A percentile compares a stretch with the other conserved stretches of the same genome.
Evolutionary conservation across 2,113 vertebrate genomes (phyloP).

Genomic region (Phylloscopus trochiloides): DNA sequence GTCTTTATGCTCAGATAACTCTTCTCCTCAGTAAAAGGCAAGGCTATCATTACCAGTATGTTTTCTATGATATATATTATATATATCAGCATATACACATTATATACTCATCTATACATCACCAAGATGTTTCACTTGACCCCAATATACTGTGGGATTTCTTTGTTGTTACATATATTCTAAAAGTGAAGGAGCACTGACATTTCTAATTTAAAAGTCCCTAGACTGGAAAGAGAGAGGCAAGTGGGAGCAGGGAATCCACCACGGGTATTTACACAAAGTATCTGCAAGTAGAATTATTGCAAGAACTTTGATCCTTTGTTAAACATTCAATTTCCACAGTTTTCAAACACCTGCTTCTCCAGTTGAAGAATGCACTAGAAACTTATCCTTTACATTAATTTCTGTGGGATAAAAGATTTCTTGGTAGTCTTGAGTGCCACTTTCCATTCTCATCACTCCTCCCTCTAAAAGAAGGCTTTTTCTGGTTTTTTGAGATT

Average conservation of each 20-base stretch:
- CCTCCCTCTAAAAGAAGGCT: neutral
- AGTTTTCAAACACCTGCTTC: slow-evolving; percentile 1
- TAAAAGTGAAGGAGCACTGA: neutral
- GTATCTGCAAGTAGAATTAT: neutral
- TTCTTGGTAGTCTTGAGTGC: neutral
- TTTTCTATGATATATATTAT: neutral
- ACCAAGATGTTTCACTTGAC: neutral
- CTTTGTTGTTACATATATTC: neutral
- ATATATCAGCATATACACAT: neutral
- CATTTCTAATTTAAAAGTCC: slow-evolving; percentile 43
- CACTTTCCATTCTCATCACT: neutral
- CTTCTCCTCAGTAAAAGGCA: neutral
- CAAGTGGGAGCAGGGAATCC: neutral
- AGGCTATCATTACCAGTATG: neutral
- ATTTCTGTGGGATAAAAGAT: neutral
- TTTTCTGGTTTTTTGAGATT: neutral
- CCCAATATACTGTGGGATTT: slow-evolving; percentile 10
- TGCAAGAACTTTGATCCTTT: neutral
- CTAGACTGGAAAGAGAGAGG: neutral
- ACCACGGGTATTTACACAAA: neutral
- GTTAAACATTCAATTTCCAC: neutral
- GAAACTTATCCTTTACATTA: neutral
- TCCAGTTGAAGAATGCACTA: slow-evolving; percentile 14
- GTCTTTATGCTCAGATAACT: neutral
- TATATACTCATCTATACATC: neutral